These are phyloP conservation scores for Latrodectus elegans DNA, from an alignment of 2,888 invertebrate species.

Conservation along the genomic window DNA sequence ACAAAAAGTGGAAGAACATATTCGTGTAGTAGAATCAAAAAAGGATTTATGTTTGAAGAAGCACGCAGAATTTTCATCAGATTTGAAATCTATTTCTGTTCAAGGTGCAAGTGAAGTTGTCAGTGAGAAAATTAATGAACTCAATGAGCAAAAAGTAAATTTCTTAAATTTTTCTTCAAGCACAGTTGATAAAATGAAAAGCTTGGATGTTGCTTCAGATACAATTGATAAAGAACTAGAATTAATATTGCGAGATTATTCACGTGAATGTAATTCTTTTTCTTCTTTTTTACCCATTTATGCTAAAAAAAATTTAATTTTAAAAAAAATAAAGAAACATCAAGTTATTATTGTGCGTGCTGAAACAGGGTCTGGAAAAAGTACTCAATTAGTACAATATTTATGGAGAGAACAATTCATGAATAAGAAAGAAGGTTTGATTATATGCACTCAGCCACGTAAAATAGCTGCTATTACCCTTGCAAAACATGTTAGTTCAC, in stretches of 20 bases:
- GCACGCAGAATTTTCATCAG: slow-evolving; percentile 9
- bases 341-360: slow-evolving; percentile 74
- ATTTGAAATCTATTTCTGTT: slow-evolving; percentile 1
- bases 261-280: slow-evolving; percentile 53
- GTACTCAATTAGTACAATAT: slow-evolving; percentile 75
- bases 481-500: slow-evolving; percentile 74
- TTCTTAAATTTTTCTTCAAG: slow-evolving; percentile 41
- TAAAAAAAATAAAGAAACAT: slow-evolving; percentile 69
- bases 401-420: slow-evolving; percentile 73
- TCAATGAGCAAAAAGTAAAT: slow-evolving; percentile 55
- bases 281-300: slow-evolving; percentile 60
- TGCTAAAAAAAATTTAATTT: slow-evolving; percentile 52
- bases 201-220: slow-evolving; percentile 11
- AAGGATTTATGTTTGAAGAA: slow-evolving; percentile 26
- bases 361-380: slow-evolving; percentile 76
- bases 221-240: slow-evolving; percentile 12
- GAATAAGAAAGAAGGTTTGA: slow-evolving; percentile 72
- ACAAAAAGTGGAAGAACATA: slow-evolving; percentile 47
- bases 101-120: slow-evolving; percentile 17
- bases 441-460: slow-evolving; percentile 75
- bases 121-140: slow-evolving; percentile 32
- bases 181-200: slow-evolving; percentile 13
- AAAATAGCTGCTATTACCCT: slow-evolving; percentile 75
- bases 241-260: slow-evolving; percentile 42
- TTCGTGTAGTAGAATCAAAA: slow-evolving; percentile 48